phyloP scores from a whole-genome alignment of 2,888 invertebrate species.

The Paralinhomoeus sp. region DNA sequence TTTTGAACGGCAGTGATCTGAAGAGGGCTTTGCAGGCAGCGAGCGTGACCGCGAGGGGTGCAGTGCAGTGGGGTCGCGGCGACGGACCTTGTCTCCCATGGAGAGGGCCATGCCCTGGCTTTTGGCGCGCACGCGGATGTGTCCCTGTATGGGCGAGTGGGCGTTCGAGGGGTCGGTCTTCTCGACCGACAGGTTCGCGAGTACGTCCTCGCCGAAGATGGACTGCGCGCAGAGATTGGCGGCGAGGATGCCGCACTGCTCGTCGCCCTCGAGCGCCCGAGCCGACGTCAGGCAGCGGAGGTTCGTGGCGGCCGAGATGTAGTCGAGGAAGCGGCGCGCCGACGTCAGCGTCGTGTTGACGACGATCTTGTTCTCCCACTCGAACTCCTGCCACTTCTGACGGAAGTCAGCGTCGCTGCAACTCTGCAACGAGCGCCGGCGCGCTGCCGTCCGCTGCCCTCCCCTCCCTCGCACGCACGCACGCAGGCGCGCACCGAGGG shows the following conservation, averaged over 20 bases:
- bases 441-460: too few species aligned
- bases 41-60: too few species aligned
- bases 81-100: constrained; percentile 85
- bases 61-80: too few species aligned
- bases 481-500: constrained; percentile 19
- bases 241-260: constrained; percentile 97
- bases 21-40: too few species aligned
- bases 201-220: constrained; percentile 65
- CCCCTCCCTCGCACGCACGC: too few species aligned
- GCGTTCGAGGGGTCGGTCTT: constrained; percentile 34
- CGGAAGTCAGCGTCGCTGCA: constrained; percentile 90
- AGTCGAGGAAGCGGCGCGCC: constrained; percentile 69
- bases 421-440: constrained; percentile 23
- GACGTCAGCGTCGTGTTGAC: constrained; percentile 78
- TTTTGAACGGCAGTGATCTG: too few species aligned
- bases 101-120: constrained; percentile 97
- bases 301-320: constrained; percentile 76
- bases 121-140: constrained; percentile 91
- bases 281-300: constrained; percentile 97
- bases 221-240: constrained; percentile 88
- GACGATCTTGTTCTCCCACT: constrained; percentile 97
- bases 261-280: constrained; percentile 29
- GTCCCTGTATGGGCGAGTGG: constrained; percentile 71
- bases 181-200: constrained; percentile 95
- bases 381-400: constrained; percentile 99